These are phyloP conservation scores for Fregetta grallaria DNA, from an alignment of 2,113 vertebrate species.

Conservation along the genomic window DNA sequence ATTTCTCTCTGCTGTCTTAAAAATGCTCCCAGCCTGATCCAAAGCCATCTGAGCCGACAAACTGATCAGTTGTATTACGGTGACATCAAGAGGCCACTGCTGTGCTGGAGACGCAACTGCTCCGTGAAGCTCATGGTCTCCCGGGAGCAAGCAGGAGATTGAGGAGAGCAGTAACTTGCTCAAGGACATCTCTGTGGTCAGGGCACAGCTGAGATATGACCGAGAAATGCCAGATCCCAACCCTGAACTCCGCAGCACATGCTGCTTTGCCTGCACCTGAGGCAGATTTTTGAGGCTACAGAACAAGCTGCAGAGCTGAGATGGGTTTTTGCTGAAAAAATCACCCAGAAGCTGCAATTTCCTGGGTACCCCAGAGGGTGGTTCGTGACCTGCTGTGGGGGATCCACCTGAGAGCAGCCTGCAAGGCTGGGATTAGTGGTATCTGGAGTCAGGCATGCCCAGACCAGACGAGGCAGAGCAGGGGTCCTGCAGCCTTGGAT, in stretches of 20 bases:
- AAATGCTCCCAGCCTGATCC: neutral
- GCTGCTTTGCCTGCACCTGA: neutral
- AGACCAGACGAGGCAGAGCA: neutral
- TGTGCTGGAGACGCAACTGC: neutral
- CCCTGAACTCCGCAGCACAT: neutral
- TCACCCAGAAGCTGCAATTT: neutral
- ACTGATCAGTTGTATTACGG: neutral
- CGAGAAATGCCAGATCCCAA: neutral
- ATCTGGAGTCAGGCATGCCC: neutral
- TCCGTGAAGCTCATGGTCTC: neutral
- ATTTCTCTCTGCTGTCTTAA: neutral
- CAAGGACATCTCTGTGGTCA: neutral
- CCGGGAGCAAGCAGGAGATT: neutral
- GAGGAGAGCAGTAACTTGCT: neutral
- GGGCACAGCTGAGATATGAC: neutral
- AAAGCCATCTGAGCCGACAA: neutral
- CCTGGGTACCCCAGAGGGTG: too few species aligned
- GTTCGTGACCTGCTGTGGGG: neutral
- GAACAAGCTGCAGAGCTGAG: neutral
- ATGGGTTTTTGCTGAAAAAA: neutral
- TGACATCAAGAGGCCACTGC: constrained; percentile 28
- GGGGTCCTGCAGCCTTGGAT: neutral
- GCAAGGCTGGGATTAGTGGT: neutral
- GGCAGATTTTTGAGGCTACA: neutral
- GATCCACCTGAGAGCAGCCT: neutral